A percentile compares a stretch with the other conserved stretches of the same genome.
Conservation (phyloP, 1,140 invertebrate genomes). For the Carposina sasakii region DNA sequence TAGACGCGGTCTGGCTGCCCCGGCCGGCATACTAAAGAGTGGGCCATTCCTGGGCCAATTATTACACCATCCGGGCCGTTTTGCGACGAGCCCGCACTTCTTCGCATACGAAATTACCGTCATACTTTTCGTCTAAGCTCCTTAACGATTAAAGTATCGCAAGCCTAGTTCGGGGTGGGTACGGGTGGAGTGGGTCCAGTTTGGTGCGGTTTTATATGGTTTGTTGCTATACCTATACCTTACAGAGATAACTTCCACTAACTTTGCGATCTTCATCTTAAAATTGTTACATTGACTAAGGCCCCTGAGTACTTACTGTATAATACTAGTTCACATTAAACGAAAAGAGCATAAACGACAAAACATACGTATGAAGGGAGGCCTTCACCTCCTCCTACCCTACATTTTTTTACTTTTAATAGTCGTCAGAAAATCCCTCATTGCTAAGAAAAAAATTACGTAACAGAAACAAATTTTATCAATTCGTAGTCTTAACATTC, state of each 20-base stretch:
- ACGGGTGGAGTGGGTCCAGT: background rate
- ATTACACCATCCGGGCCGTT: conserved; percentile 46
- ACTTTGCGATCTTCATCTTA: background rate
- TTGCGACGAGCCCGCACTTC: conserved; percentile 52
- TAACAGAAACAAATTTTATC: too few species aligned
- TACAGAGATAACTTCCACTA: background rate
- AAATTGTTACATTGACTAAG: background rate
- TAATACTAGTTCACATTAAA: too few species aligned
- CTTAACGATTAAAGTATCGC: conserved; percentile 52
- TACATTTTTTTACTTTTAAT: too few species aligned
- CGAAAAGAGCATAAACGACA: too few species aligned
- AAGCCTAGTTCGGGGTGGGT: conserved; percentile 5
- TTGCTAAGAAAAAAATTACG: too few species aligned
- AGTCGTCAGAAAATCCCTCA: too few species aligned
- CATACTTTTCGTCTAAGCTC: conserved; percentile 62
- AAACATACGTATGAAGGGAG: too few species aligned
- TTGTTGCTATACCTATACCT: background rate
- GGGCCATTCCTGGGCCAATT: conserved; percentile 59
- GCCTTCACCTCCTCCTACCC: too few species aligned
- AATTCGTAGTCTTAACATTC: too few species aligned
- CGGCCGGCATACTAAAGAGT: conserved; percentile 58
- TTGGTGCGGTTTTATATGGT: background rate
- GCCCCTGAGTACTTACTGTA: too few species aligned
- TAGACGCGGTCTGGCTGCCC: conserved; percentile 34
- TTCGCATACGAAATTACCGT: conserved; percentile 57